Evolutionary conservation across 2,113 vertebrate species (phyloP).

Genomic region (Cyphomyrus discorhynchus): DNA sequence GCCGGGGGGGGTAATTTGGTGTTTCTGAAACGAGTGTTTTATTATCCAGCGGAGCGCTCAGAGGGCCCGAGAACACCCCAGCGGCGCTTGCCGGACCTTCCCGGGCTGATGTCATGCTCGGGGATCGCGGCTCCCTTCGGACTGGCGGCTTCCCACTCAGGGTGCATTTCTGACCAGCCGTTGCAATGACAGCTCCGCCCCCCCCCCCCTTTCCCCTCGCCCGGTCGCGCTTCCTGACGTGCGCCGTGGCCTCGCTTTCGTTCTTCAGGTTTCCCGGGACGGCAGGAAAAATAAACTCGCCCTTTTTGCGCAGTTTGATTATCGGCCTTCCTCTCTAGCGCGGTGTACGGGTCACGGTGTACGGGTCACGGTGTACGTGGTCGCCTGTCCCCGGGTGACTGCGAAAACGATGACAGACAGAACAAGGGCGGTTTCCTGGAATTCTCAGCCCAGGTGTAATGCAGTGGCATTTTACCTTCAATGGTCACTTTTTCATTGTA

Average conservation of each 20-base stretch:
- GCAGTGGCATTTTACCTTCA: neutral
- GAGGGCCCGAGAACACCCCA: slow-evolving; percentile 35
- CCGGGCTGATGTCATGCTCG: slow-evolving; percentile 52
- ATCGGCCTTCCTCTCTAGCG: neutral
- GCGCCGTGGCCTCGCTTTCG: too few relatives aligned
- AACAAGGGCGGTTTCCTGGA: neutral
- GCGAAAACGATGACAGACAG: neutral
- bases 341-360: neutral
- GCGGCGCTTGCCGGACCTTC: neutral
- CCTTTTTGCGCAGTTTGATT: neutral
- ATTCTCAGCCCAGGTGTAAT: neutral
- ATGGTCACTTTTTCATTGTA: neutral
- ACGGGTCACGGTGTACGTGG: neutral
- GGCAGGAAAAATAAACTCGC: neutral
- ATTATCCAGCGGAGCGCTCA: slow-evolving; percentile 54
- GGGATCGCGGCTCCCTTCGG: slow-evolving; percentile 55
- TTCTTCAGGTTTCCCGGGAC: neutral
- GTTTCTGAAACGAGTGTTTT: slow-evolving; percentile 51
- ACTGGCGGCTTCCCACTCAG: slow-evolving; percentile 23
- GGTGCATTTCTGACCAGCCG: slow-evolving; percentile 29
- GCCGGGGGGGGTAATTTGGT: slow-evolving; percentile 9
- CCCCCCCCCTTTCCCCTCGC: too few relatives aligned
- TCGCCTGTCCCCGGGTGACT: neutral
- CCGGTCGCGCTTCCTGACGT: too few relatives aligned
- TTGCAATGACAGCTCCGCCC: slow-evolving; percentile 28